phyloP scores from a whole-genome alignment of 35 echinoderm and acorn worm genomes.

The Anneissia japonica region DNA sequence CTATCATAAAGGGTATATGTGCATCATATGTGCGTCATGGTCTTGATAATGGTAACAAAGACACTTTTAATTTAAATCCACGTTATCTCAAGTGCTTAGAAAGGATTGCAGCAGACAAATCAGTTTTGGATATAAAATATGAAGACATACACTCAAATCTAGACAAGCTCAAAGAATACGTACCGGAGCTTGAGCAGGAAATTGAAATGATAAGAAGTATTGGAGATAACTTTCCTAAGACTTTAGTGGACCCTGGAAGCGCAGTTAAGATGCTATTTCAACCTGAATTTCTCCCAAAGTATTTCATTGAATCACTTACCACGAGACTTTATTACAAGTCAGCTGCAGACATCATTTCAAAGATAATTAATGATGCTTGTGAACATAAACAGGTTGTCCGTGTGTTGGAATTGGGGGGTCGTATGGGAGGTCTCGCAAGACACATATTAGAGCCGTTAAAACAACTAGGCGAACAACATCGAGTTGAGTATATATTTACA shows the following conservation, averaged over 20 bases:
- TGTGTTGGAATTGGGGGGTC: constrained; percentile 72
- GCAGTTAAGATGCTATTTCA: constrained; percentile 72
- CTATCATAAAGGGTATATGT: constrained; percentile 59
- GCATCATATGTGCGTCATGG: constrained; percentile 71
- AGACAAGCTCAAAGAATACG: constrained; percentile 45
- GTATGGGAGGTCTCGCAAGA: constrained; percentile 77
- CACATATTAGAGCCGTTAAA: constrained; percentile 64
- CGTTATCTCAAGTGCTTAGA: constrained; percentile 19
- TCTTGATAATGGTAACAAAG: constrained; percentile 54
- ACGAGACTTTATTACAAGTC: constrained; percentile 76
- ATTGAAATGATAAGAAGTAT: constrained; percentile 57
- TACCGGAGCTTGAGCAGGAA: constrained; percentile 69
- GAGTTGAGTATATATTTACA: constrained; percentile 75
- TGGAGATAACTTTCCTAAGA: constrained; percentile 71
- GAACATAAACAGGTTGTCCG: constrained; percentile 61
- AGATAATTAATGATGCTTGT: constrained; percentile 47
- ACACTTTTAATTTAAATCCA: not conserved
- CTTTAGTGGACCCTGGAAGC: constrained; percentile 56
- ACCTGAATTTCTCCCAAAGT: constrained; percentile 64
- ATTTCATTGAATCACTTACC: constrained; percentile 78
- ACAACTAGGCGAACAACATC: constrained; percentile 40
- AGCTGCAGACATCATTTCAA: constrained; percentile 52
- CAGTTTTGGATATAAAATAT: constrained; percentile 31
- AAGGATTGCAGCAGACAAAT: constrained; percentile 1
- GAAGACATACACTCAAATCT: constrained; percentile 53